Base-by-base conservation (phyloP, 1,140 invertebrate species). In the Geopemphigus sp. region DNA sequence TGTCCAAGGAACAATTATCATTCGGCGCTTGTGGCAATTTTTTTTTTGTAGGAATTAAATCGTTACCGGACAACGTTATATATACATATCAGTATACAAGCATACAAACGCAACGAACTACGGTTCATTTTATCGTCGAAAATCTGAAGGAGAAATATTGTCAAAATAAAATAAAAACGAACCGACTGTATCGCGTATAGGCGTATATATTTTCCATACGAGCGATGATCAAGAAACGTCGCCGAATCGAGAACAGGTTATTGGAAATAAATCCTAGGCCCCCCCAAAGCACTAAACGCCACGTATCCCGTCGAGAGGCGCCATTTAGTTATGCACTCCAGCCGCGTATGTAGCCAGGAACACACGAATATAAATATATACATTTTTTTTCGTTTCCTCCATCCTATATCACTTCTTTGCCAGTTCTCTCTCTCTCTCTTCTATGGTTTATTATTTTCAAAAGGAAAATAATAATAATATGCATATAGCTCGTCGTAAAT, bases 251-350 rank as follows among this genome's bases (percentile, higher is more conserved):
- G 68, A 72, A 72, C 68, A 54, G 68, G 68, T 72, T 54, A 47
- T 68, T 68, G 47, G 24, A 72, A 72, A 72, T 72, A 72, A 72
- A 72, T 72, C 50, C 68, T 53, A 72, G 26, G 4, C 45, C 68
- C 66, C 24, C 68, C 47, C 24, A 72, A 72, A 72, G 68, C 68
- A 72, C 68, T 72, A 72, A 72, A 72, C 68, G 68, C 68, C 68
- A 72, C 5, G 68, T 53, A 72, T 72, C 68, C 68, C 68, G 68
- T 54, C 68, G 68, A 53, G 68, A 54, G 68, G 68, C 68, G 68
- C 68, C 68, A 72, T 72, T 72, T 72, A 54, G 68, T 72, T 29
- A 29, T n/a, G 53, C 50, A 72, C 68, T 11, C 47, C 39, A 50
- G 22, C 39, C 24, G 39, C 66, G 39, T 45, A n/a, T 68, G 22